These are phyloP conservation scores for Nycticorax nycticorax DNA, from an alignment of 2,113 vertebrate species.

Conservation along the genomic window DNA sequence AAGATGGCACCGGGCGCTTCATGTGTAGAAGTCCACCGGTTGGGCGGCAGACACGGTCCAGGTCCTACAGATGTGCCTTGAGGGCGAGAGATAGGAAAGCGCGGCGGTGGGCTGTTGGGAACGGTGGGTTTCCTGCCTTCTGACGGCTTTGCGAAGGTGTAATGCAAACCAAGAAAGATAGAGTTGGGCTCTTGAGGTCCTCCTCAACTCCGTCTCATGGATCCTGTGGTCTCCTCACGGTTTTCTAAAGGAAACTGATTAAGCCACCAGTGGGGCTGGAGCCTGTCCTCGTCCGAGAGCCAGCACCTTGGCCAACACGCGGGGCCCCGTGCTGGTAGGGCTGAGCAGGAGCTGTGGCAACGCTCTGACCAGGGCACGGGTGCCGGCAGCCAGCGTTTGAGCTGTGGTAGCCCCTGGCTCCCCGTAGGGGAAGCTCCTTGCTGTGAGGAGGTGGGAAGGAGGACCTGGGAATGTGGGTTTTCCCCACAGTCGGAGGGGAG, in stretches of 20 bases:
- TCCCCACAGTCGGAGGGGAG: fast-evolving
- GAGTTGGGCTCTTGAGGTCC: not conserved
- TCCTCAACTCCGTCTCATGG: not conserved
- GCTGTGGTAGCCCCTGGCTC: not conserved
- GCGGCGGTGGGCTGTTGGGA: not conserved
- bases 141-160: fast-evolving
- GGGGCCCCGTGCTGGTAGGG: fast-evolving
- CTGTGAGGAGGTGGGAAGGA: not conserved
- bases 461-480: not conserved
- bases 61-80: not conserved
- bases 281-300: fast-evolving
- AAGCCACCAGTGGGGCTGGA: not conserved
- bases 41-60: not conserved
- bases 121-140: not conserved
- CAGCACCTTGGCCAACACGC: fast-evolving
- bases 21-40: fast-evolving
- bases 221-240: not conserved
- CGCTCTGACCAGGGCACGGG: fast-evolving
- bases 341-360: fast-evolving
- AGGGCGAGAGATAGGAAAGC: not conserved
- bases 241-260: not conserved
- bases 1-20: fast-evolving
- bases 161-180: not conserved
- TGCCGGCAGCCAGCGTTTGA: fast-evolving
- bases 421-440: fast-evolving